Percentiles rank a stretch among this genome's conserved stretches.
Evolutionary conservation across 2,797 vertebrate genomes (phyloP).

Genomic region (Sebastes elongatus): DNA sequence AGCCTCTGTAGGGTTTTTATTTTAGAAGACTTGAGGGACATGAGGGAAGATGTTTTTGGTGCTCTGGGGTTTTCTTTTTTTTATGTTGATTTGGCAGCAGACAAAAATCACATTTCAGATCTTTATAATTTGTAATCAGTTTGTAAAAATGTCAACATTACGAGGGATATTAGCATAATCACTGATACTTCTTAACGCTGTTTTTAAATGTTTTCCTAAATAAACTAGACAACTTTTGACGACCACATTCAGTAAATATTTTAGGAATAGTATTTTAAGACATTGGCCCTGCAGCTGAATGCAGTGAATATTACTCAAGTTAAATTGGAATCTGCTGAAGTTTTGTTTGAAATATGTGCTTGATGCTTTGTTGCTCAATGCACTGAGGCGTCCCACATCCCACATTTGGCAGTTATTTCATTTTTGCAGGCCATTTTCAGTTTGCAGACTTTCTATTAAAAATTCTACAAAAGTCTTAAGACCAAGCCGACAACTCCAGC

Average conservation of each 20-base stretch:
- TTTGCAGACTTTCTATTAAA: not conserved
- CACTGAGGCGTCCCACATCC: not conserved
- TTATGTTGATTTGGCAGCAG: not conserved
- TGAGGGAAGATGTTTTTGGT: not conserved
- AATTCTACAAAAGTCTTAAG: not conserved
- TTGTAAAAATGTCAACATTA: not conserved
- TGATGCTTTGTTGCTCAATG: conserved; percentile 16
- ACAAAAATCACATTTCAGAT: not conserved
- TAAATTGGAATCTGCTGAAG: not conserved
- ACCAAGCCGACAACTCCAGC: not conserved
- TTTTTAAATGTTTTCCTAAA: not conserved
- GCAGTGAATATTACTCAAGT: not conserved
- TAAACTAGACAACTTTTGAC: accelerated
- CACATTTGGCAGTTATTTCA: not conserved
- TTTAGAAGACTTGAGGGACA: not conserved
- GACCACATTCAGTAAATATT: not conserved
- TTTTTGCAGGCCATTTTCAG: too few species aligned
- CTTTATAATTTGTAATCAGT: not conserved
- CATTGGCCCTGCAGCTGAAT: not conserved
- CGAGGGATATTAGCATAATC: not conserved
- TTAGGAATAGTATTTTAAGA: not conserved
- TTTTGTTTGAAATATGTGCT: conserved; percentile 7
- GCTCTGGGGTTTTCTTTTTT: not conserved
- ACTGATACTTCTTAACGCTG: accelerated
- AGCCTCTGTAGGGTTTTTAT: not conserved